Evolutionary conservation across 1,140 invertebrate species (phyloP).

Genomic region (Euwallacea similis): DNA sequence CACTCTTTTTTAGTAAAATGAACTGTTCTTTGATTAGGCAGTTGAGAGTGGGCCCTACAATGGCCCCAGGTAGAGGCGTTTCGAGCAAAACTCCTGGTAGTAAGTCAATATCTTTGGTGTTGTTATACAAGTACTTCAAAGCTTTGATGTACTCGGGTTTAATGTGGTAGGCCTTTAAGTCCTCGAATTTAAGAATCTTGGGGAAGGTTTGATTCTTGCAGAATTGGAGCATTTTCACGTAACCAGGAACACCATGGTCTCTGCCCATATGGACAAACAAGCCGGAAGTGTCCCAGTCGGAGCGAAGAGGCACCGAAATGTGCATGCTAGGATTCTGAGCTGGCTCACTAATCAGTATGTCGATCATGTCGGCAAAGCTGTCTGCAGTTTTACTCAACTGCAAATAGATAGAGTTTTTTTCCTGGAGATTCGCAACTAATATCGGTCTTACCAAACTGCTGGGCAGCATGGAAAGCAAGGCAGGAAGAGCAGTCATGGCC

Average conservation of each 20-base stretch:
- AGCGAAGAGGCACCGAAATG: constrained; percentile 49
- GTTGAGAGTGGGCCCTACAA: constrained; percentile 85
- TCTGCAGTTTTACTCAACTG: constrained; percentile 53
- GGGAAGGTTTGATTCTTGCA: constrained; percentile 61
- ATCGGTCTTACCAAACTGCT: constrained; percentile 56
- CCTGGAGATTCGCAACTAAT: neutral
- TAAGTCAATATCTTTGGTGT: constrained; percentile 83
- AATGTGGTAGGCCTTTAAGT: constrained; percentile 67
- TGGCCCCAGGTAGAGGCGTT: constrained; percentile 72
- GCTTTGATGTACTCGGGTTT: constrained; percentile 59
- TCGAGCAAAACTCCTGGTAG: constrained; percentile 84
- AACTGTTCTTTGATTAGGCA: constrained; percentile 84
- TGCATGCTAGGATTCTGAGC: constrained; percentile 57
- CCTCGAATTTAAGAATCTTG: constrained; percentile 59
- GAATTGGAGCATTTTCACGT: constrained; percentile 71
- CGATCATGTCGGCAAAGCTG: constrained; percentile 53
- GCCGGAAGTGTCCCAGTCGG: constrained; percentile 59
- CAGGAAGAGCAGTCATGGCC: constrained; percentile 72
- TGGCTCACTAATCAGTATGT: constrained; percentile 56
- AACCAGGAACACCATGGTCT: constrained; percentile 90
- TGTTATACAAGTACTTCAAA: constrained; percentile 70
- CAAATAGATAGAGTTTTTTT: constrained; percentile 18
- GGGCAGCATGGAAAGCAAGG: constrained; percentile 75
- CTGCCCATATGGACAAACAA: constrained; percentile 70
- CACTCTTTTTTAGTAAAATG: constrained; percentile 74